phyloP scores from a whole-genome alignment of 2,113 vertebrate species.

The Petromus typicus region DNA sequence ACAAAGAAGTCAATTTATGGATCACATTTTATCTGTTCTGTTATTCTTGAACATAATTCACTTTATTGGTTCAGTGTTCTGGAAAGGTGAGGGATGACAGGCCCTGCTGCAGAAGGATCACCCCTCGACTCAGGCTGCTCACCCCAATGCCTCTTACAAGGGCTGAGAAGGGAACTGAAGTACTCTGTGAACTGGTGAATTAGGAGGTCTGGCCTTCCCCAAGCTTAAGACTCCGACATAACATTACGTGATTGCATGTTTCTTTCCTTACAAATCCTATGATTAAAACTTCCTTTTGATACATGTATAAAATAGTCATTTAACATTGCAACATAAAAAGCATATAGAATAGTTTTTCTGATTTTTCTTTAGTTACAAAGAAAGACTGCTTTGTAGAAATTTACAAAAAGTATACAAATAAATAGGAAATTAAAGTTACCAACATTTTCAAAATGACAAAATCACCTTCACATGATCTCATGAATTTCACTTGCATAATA shows the following conservation, averaged over 20 bases:
- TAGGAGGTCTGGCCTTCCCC: neutral
- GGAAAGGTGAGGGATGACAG: constrained; percentile 82
- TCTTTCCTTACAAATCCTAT: neutral
- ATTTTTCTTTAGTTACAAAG: constrained; percentile 2
- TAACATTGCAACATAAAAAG: neutral
- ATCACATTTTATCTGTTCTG: constrained; percentile 83
- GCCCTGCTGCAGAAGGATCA: constrained; percentile 72
- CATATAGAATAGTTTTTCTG: neutral
- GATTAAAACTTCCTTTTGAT: neutral
- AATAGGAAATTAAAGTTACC: constrained; percentile 28
- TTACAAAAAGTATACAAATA: neutral
- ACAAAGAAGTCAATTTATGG: constrained; percentile 86
- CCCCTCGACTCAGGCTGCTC: constrained; percentile 66
- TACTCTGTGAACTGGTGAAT: constrained; percentile 55
- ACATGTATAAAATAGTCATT: neutral
- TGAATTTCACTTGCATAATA: neutral
- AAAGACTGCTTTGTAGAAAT: neutral
- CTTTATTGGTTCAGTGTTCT: constrained; percentile 81
- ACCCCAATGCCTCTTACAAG: constrained; percentile 56
- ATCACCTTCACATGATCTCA: neutral
- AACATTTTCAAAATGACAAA: neutral
- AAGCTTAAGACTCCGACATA: constrained; percentile 31
- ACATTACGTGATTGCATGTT: neutral
- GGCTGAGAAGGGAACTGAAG: constrained; percentile 79
- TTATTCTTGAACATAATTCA: constrained; percentile 84